phyloP scores from a whole-genome alignment of 2,113 vertebrate genomes.

The Melospiza georgiana region DNA sequence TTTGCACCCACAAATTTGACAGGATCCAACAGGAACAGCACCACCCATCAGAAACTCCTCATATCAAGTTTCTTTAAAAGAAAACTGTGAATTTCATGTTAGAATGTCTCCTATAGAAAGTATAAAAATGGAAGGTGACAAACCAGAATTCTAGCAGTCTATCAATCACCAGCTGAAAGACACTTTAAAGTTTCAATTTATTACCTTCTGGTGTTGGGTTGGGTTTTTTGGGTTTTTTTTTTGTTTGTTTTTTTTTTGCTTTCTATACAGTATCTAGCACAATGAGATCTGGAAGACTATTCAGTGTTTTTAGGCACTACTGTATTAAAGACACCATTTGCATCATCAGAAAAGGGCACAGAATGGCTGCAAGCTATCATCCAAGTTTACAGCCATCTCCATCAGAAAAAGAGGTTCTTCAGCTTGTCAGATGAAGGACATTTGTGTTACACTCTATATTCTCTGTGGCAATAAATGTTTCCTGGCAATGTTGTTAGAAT shows the following conservation, averaged over 20 bases:
- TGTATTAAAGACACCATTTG: not conserved
- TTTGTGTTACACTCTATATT: not conserved
- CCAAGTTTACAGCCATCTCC: not conserved
- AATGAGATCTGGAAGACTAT: fast-evolving
- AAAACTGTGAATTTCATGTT: not conserved
- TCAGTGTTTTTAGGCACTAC: not conserved
- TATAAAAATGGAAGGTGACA: not conserved
- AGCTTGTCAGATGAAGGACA: not conserved
- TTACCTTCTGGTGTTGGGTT: not conserved
- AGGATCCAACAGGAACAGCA: conserved; percentile 30
- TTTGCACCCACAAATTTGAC: conserved; percentile 5
- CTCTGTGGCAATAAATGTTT: not conserved
- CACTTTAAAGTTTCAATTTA: not conserved
- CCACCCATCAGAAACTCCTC: not conserved
- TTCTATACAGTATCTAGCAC: not conserved
- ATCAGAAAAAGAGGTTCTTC: not conserved
- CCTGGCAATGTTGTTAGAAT: not conserved
- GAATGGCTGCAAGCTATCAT: not conserved
- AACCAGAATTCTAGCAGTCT: not conserved
- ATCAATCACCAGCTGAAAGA: not conserved
- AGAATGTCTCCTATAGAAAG: not conserved
- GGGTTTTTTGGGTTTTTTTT: too few relatives aligned
- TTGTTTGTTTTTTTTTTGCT: not conserved
- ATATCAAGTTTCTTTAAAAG: not conserved
- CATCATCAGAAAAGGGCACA: not conserved